Evolutionary conservation across 2,888 invertebrate species (phyloP).

Genomic region (Adelognathus sp.): DNA sequence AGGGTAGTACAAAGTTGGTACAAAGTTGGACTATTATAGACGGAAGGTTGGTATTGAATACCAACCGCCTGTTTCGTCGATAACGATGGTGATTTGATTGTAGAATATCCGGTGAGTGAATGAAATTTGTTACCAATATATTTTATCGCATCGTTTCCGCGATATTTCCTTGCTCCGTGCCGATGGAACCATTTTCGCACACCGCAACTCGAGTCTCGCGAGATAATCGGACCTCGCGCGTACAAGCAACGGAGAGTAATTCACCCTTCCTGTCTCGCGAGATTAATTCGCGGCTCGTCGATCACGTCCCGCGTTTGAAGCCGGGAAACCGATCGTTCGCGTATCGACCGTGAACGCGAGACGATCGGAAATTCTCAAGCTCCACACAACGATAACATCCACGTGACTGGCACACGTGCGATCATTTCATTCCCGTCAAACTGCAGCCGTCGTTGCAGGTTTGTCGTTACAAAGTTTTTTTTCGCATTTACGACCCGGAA

Average conservation of each 20-base stretch:
- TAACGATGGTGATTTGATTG: not conserved
- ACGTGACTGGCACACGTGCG: not conserved
- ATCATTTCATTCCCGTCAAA: not conserved
- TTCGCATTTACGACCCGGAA: no score
- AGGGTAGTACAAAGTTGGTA: no score
- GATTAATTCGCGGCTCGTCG: conserved; percentile 56
- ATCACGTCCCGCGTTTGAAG: conserved; percentile 48
- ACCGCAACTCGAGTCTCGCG: conserved; percentile 46
- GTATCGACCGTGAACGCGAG: conserved; percentile 34
- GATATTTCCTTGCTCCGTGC: not conserved
- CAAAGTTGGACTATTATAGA: no score
- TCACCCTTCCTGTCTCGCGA: conserved; percentile 49
- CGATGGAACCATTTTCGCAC: conserved; percentile 44
- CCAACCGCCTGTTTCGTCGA: not conserved
- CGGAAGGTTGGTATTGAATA: no score
- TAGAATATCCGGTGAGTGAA: not conserved
- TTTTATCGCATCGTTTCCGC: not conserved
- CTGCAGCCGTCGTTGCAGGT: not conserved
- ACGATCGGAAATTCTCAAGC: conserved; percentile 32
- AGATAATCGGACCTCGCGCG: conserved; percentile 56
- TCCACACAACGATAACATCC: conserved; percentile 2
- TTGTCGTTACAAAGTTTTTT: not conserved
- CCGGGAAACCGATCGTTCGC: conserved; percentile 31
- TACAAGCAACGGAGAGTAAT: conserved; percentile 50
- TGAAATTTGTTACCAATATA: not conserved